Conservation (phyloP, 2,888 invertebrate genomes). For the Horisme vitalbata region DNA sequence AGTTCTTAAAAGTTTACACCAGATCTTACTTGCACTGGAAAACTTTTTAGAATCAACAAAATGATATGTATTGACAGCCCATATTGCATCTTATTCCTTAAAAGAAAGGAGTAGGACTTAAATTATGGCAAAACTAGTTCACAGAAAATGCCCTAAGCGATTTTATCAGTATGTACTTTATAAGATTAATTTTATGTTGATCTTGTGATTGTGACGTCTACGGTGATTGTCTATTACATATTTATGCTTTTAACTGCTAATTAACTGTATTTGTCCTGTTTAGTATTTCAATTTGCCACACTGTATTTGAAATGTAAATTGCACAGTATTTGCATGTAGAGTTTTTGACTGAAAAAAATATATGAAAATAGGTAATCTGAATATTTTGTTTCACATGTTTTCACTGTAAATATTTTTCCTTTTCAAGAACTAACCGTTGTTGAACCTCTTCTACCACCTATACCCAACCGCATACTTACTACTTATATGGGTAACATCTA, state of each 20-base stretch:
- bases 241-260: slow-evolving; percentile 2
- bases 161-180: neutral
- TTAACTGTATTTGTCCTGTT: slow-evolving; percentile 1
- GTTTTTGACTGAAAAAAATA: neutral
- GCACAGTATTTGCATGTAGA: neutral
- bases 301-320: no score
- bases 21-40: no score
- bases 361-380: neutral
- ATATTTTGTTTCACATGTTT: slow-evolving; percentile 36
- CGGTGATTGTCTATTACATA: slow-evolving; percentile 2
- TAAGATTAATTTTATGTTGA: slow-evolving; percentile 1
- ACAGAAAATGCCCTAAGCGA: no score
- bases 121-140: no score
- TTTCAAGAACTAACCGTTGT: slow-evolving; percentile 32
- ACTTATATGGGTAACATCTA: slow-evolving; percentile 9
- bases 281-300: no score
- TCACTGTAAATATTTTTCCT: slow-evolving; percentile 13
- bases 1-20: no score
- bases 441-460: slow-evolving; percentile 15
- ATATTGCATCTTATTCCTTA: no score
- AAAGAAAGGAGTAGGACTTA: neutral
- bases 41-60: no score
- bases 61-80: no score
- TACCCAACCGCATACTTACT: slow-evolving; percentile 5
- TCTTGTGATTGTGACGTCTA: slow-evolving; percentile 17